Conservation (phyloP, 2,797 vertebrate species). For the Pipistrellus kuhlii region DNA sequence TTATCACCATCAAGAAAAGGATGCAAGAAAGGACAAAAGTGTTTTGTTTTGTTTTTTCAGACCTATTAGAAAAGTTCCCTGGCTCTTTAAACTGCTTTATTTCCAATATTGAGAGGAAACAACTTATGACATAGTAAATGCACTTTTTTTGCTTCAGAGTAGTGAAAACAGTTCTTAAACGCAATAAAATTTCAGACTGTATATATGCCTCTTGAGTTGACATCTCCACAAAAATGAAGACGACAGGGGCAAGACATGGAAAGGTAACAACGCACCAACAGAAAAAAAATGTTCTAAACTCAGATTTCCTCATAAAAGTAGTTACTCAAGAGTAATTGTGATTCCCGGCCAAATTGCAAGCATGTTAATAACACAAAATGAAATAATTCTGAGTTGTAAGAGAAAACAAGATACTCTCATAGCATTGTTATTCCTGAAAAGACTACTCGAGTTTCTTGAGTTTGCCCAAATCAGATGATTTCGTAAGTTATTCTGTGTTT, state of each 20-base stretch:
- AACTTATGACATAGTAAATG: neutral
- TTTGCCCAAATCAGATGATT: conserved; percentile 68
- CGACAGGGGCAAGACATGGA: conserved; percentile 67
- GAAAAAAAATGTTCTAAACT: conserved; percentile 68
- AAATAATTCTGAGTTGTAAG: conserved; percentile 71
- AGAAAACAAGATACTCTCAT: conserved; percentile 63
- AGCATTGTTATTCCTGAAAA: conserved; percentile 76
- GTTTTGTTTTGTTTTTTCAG: conserved; percentile 12
- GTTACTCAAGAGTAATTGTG: conserved; percentile 75
- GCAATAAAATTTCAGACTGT: conserved; percentile 71
- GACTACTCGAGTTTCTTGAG: conserved; percentile 75
- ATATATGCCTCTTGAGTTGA: conserved; percentile 60
- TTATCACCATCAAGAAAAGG: conserved; percentile 24
- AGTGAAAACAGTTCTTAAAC: conserved; percentile 44
- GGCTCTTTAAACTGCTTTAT: conserved; percentile 25
- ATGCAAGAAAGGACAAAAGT: conserved; percentile 50
- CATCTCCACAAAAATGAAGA: conserved; percentile 55
- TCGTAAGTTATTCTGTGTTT: conserved; percentile 73
- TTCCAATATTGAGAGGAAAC: conserved; percentile 33
- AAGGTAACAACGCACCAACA: conserved; percentile 62
- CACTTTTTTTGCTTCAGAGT: neutral
- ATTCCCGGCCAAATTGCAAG: conserved; percentile 59
- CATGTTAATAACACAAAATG: conserved; percentile 70
- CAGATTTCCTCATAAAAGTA: conserved; percentile 75
- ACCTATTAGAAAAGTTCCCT: conserved; percentile 2